Percentiles rank a stretch among this genome's conserved stretches.
Evolutionary conservation across 2,888 invertebrate species (phyloP).

Genomic region (Eubasilissa splendida): DNA sequence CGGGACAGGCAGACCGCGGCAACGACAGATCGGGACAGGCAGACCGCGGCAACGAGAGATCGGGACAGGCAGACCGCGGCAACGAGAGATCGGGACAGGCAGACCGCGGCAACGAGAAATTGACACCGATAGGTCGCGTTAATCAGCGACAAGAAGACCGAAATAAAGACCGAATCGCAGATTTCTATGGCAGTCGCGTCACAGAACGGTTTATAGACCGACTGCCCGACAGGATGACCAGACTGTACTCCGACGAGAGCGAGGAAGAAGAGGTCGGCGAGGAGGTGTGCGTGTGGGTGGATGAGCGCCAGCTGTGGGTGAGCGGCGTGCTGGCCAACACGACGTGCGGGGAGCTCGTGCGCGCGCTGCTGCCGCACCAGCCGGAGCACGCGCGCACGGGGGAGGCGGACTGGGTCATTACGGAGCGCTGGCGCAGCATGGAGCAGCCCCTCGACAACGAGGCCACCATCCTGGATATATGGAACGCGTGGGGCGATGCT

Average conservation of each 20-base stretch:
- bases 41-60: background rate
- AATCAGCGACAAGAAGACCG: background rate
- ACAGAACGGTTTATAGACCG: background rate
- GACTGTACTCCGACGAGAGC: slow-evolving; percentile 22
- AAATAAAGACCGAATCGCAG: background rate
- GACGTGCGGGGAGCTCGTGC: slow-evolving; percentile 85
- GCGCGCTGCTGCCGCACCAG: slow-evolving; percentile 77
- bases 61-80: background rate
- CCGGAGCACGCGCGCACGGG: slow-evolving; percentile 58
- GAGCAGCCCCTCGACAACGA: slow-evolving; percentile 81
- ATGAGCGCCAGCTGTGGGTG: slow-evolving; percentile 86
- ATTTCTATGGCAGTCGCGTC: slow-evolving; percentile 1
- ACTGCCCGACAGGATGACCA: background rate
- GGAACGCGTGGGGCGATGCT: slow-evolving; percentile 86
- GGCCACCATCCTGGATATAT: slow-evolving; percentile 82
- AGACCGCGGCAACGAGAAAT: background rate
- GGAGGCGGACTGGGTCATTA: slow-evolving; percentile 75
- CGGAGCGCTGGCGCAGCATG: slow-evolving; percentile 85
- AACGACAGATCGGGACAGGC: slow-evolving; percentile 2
- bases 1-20: slow-evolving; percentile 12
- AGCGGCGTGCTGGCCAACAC: slow-evolving; percentile 83
- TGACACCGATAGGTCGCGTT: background rate
- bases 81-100: background rate
- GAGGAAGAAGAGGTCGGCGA: slow-evolving; percentile 37
- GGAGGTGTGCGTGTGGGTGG: slow-evolving; percentile 83